These are phyloP conservation scores for Numida meleagris DNA, from an alignment of 2,113 vertebrate genomes.

Conservation along the genomic window DNA sequence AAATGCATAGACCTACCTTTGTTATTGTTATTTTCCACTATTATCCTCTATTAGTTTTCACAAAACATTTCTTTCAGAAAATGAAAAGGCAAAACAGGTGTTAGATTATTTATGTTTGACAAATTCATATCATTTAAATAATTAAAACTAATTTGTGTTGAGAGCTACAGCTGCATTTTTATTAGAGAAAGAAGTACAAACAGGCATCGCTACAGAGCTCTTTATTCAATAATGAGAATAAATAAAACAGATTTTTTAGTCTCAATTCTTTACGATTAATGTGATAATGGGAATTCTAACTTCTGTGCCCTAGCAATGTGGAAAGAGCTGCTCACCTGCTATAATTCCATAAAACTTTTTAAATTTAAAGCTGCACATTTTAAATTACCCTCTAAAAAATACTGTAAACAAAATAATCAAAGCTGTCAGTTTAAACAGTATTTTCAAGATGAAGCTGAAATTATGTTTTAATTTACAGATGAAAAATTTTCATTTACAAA, in stretches of 20 bases:
- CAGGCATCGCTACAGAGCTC: slow-evolving; percentile 80
- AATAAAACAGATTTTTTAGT: slow-evolving; percentile 78
- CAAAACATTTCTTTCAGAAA: slow-evolving; percentile 71
- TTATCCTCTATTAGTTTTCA: slow-evolving; percentile 74
- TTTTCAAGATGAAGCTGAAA: slow-evolving; percentile 72
- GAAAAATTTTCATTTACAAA: slow-evolving; percentile 71
- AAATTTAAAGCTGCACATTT: slow-evolving; percentile 62
- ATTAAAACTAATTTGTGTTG: slow-evolving; percentile 85
- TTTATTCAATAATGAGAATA: slow-evolving; percentile 80
- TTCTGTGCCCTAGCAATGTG: slow-evolving; percentile 73
- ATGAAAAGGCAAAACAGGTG: slow-evolving; percentile 78
- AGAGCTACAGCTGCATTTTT: slow-evolving; percentile 83
- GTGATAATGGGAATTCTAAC: slow-evolving; percentile 67
- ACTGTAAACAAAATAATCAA: slow-evolving; percentile 72
- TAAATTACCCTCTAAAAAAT: slow-evolving; percentile 74
- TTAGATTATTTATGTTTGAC: slow-evolving; percentile 77
- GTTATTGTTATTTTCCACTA: slow-evolving; percentile 71
- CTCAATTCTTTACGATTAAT: slow-evolving; percentile 74
- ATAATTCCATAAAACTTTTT: slow-evolving; percentile 56
- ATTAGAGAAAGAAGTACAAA: slow-evolving; percentile 85
- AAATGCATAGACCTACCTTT: slow-evolving; percentile 75
- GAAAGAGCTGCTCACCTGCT: slow-evolving; percentile 70
- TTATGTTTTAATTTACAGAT: slow-evolving; percentile 69
- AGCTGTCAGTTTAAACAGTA: slow-evolving; percentile 71
- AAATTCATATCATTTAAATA: slow-evolving; percentile 83